A percentile compares a stretch with the other conserved stretches of the same genome.
Conservation (phyloP, 37 sponge, comb jelly and placozoan genomes). For the Beroe ovata region DNA sequence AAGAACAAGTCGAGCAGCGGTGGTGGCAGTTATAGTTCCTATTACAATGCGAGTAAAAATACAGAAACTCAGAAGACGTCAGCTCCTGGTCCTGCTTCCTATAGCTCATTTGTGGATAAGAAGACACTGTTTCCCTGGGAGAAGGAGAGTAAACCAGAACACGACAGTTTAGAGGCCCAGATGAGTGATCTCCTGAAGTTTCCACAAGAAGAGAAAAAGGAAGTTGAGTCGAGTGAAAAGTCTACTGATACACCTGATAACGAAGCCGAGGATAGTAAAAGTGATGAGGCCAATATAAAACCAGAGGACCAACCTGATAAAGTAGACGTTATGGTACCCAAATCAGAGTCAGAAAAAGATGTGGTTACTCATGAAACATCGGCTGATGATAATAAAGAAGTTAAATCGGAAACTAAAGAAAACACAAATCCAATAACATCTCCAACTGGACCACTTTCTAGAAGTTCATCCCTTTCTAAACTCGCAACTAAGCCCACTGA, state of each 20-base stretch:
- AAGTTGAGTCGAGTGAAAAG: not conserved
- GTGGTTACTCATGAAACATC: not conserved
- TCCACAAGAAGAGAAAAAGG: not conserved
- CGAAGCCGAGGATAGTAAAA: not conserved
- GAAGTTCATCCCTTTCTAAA: not conserved
- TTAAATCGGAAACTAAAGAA: not conserved
- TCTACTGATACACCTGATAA: not conserved
- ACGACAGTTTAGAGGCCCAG: constrained; percentile 23
- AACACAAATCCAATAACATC: not conserved
- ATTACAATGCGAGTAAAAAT: not conserved
- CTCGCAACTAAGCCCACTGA: constrained; percentile 7
- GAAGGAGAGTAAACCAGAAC: constrained; percentile 1
- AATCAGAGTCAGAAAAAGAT: not conserved
- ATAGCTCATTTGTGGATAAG: not conserved
- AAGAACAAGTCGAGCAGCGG: not conserved
- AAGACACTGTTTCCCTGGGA: constrained; percentile 59
- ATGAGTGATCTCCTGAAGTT: not conserved
- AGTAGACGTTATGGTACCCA: not conserved
- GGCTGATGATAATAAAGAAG: not conserved
- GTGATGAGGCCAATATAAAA: not conserved
- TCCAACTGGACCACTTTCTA: not conserved
- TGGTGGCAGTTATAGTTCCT: constrained; percentile 32
- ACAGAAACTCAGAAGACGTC: not conserved
- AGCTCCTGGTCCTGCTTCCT: not conserved
- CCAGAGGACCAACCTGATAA: not conserved